A percentile compares a stretch with the other conserved stretches of the same genome.
phyloP scores from a whole-genome alignment of 1,140 invertebrate genomes.

The Caerostris darwini region DNA sequence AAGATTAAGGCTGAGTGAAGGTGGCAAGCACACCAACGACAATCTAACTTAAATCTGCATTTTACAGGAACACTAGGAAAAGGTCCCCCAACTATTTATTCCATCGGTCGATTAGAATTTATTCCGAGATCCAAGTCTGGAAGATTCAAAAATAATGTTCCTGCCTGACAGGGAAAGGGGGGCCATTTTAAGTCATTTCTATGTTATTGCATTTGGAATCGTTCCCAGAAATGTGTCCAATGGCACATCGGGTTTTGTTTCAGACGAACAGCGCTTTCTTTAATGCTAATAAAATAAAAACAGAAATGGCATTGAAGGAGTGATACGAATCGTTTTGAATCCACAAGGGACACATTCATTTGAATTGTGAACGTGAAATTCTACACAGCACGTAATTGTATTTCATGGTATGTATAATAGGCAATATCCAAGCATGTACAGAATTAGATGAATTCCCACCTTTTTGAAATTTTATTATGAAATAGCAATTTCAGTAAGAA shows the following conservation, averaged over 20 bases:
- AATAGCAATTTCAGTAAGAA: too few species aligned
- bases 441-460: too few species aligned
- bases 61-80: constrained; percentile 2
- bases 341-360: not conserved
- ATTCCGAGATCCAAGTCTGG: constrained; percentile 21
- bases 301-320: not conserved
- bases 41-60: not conserved
- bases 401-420: not conserved
- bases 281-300: constrained; percentile 5
- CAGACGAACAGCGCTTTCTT: not conserved
- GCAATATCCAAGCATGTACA: too few species aligned
- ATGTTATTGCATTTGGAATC: constrained; percentile 51
- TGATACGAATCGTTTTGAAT: not conserved
- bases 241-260: constrained; percentile 19
- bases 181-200: constrained; percentile 15
- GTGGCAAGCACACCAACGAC: not conserved
- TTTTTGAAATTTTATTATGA: too few species aligned
- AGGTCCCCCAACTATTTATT: not conserved
- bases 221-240: constrained; percentile 46
- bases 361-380: not conserved
- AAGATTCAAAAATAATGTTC: constrained; percentile 5
- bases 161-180: constrained; percentile 12
- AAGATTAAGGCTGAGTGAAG: not conserved
- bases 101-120: constrained; percentile 7
- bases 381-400: not conserved